Evolutionary conservation across 2,888 invertebrate genomes (phyloP).

Genomic region (Craniophora ligustri): DNA sequence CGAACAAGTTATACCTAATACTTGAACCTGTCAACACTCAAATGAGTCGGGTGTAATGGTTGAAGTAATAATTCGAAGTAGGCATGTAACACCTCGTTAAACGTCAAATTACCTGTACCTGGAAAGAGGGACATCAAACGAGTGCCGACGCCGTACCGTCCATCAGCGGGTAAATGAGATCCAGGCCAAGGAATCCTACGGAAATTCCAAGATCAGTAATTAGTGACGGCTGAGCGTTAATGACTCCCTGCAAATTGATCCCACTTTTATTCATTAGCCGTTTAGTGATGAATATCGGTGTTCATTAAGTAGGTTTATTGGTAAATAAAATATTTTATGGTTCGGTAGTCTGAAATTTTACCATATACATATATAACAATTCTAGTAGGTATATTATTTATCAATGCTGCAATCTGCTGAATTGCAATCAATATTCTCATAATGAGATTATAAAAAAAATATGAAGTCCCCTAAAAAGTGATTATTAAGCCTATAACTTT

Average conservation of each 20-base stretch:
- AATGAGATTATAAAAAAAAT: no score
- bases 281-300: constrained; percentile 7
- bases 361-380: no score
- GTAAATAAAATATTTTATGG: no score
- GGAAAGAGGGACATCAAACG: constrained; percentile 39
- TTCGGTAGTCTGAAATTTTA: no score
- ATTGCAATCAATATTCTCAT: no score
- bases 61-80: constrained; percentile 30
- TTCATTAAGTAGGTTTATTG: background rate
- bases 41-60: constrained; percentile 33
- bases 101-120: constrained; percentile 33
- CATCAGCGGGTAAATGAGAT: constrained; percentile 56
- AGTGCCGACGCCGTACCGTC: constrained; percentile 39
- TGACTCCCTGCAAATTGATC: constrained; percentile 69
- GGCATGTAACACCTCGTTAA: constrained; percentile 39
- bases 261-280: constrained; percentile 67
- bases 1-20: no score
- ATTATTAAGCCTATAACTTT: no score
- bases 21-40: constrained; percentile 9
- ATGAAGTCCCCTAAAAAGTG: no score
- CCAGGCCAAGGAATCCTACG: constrained; percentile 55
- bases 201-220: constrained; percentile 71
- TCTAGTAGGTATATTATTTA: no score
- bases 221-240: constrained; percentile 67
- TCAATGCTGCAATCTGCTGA: no score